Evolutionary conservation across 2,797 vertebrate genomes (phyloP).

Genomic region (Ambastaia sidthimunki): DNA sequence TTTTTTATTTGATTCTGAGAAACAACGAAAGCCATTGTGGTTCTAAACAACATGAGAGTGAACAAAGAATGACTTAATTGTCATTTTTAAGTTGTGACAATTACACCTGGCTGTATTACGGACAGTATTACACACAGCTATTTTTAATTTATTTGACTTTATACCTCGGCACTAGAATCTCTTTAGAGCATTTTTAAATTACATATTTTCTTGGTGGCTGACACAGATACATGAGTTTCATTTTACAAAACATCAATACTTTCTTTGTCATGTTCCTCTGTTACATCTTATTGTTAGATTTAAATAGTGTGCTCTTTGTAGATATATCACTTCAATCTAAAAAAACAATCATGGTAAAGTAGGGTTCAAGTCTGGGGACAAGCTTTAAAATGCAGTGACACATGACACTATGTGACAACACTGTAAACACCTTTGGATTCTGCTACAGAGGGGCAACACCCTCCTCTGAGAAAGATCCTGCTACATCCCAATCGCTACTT

Average conservation of each 20-base stretch:
- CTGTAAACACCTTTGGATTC: constrained; percentile 5
- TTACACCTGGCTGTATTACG: too few relatives aligned
- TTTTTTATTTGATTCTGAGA: too few relatives aligned
- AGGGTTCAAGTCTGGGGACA: not conserved
- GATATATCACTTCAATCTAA: constrained; percentile 12
- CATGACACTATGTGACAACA: not conserved
- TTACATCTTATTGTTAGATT: not conserved
- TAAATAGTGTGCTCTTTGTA: not conserved
- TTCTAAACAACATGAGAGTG: too few relatives aligned
- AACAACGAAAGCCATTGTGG: too few relatives aligned
- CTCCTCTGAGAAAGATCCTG: constrained; percentile 42
- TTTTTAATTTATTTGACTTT: too few relatives aligned
- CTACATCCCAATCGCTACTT: constrained; percentile 16
- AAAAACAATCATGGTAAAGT: not conserved
- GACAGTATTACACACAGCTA: too few relatives aligned
- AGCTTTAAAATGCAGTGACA: not conserved
- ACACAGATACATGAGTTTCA: constrained; percentile 2
- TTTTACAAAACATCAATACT: not conserved
- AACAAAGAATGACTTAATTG: too few relatives aligned
- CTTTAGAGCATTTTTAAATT: not conserved
- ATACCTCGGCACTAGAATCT: not conserved
- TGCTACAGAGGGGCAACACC: constrained; percentile 28
- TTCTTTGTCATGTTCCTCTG: not conserved
- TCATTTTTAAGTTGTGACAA: too few relatives aligned
- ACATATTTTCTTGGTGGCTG: not conserved